These are phyloP conservation scores for Desmophyllum pertusum DNA, from an alignment of 92 coral and sea anemone genomes.

Conservation along the genomic window DNA sequence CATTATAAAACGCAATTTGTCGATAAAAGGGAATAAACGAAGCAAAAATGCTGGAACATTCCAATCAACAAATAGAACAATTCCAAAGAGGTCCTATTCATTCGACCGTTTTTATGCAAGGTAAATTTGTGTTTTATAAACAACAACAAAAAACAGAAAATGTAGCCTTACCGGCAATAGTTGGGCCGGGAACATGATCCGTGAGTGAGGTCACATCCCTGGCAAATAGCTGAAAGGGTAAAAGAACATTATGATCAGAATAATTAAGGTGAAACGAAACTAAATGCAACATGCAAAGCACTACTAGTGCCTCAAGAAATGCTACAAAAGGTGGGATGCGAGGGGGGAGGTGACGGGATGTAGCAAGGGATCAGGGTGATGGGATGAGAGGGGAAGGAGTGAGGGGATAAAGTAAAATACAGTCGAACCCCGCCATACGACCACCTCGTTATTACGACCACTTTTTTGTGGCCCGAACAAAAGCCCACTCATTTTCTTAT, in stretches of 20 bases:
- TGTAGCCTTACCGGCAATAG: slow-evolving; percentile 66
- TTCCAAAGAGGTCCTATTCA: neutral
- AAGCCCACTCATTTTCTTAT: no score
- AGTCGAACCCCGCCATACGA: no score
- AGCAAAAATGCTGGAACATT: neutral
- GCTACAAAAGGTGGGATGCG: neutral
- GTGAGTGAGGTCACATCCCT: slow-evolving; percentile 63
- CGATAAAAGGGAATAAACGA: no score
- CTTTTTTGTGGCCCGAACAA: no score
- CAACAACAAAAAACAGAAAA: neutral
- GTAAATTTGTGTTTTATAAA: neutral
- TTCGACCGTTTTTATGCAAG: neutral
- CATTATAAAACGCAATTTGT: no score
- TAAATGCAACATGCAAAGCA: neutral
- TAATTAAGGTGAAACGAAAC: neutral
- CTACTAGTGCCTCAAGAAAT: neutral
- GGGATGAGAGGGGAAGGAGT: neutral
- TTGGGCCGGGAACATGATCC: slow-evolving; percentile 72
- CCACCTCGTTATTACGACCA: no score
- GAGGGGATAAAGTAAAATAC: neutral
- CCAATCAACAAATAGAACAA: no score
- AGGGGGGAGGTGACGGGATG: neutral
- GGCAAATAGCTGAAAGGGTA: slow-evolving; percentile 68
- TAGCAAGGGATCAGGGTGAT: neutral
- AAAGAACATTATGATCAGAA: neutral